Evolutionary conservation across 2,888 invertebrate genomes (phyloP), one percentile per base, ranked within the genome.

Genomic region (Lumbricus terrestris): DNA sequence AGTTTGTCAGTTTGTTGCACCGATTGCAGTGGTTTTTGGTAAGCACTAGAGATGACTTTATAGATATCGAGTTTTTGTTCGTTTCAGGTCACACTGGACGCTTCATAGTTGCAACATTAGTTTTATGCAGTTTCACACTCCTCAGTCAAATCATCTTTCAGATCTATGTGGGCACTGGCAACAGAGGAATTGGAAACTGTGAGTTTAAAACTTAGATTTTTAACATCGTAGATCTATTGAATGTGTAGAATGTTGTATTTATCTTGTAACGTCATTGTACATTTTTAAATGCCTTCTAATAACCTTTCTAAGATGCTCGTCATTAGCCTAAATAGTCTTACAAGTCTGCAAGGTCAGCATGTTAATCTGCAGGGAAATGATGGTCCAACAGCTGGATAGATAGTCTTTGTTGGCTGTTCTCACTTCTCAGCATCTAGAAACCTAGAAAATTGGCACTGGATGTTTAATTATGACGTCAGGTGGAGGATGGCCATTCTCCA

Each of bases 61-160:
- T 23, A 23, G 0, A 15, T 20, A 47, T 47, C 16, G 23, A 47
- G 47, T 47, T 89, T 34, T 35, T 18, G 40, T 34, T 38, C 82
- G 29, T 89, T 91, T 35, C 91, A 92, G 92, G 92, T n/a, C 88
- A 90, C 42, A 92, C 92, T 11, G 92, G 92, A 47, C 89, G 92
- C 34, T 92, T 90, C 88, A 90, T 92, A n/a, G 90, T 92, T 82
- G 88, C 88, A 34, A 29, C 90, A 2, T 33, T 91, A 29, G 88
- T 91, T 13, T 34, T 92, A 34, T 91, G 92, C 88, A 85, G 91
- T 29, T 11, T 90, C 13, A 90, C 91, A 11, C 90, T 92, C 34
- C 82, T 92, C 33, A 90, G 90, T 13, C 92, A 92, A 90, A 88
- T 92, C 90, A 89, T 92, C 38, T 92, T 92, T 90, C 92, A 92